Evolutionary conservation across 2,113 vertebrate genomes (phyloP).

Genomic region (Xiphias gladius): DNA sequence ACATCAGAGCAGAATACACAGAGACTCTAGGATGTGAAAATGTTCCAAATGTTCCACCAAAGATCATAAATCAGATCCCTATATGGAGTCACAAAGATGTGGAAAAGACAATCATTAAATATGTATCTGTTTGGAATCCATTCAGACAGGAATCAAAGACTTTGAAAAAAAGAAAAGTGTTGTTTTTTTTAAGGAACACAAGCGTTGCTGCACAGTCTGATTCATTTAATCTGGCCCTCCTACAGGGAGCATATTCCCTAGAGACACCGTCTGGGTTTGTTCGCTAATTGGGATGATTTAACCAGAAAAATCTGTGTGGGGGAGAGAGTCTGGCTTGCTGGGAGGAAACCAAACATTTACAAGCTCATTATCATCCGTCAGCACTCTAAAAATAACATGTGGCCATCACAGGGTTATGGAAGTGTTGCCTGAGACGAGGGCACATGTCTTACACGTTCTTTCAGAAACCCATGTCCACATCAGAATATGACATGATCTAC

Average conservation of each 20-base stretch:
- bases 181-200: slow-evolving; percentile 55
- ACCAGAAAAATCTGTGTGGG: slow-evolving; percentile 59
- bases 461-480: slow-evolving; percentile 3
- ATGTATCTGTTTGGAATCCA: slow-evolving; percentile 63
- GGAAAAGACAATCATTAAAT: slow-evolving; percentile 59
- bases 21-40: slow-evolving; percentile 23
- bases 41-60: slow-evolving; percentile 52
- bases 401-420: slow-evolving; percentile 58
- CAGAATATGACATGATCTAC: neutral
- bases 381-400: slow-evolving; percentile 58
- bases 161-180: slow-evolving; percentile 58
- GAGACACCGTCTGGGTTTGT: slow-evolving; percentile 75
- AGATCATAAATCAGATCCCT: slow-evolving; percentile 57
- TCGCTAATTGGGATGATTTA: slow-evolving; percentile 81
- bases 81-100: slow-evolving; percentile 43
- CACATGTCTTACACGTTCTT: neutral
- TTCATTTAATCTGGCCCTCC: slow-evolving; percentile 76
- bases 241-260: slow-evolving; percentile 70
- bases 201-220: slow-evolving; percentile 65
- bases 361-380: slow-evolving; percentile 72
- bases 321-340: slow-evolving; percentile 40
- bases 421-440: slow-evolving; percentile 13
- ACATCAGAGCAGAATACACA: slow-evolving; percentile 42
- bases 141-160: slow-evolving; percentile 65
- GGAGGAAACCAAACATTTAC: slow-evolving; percentile 75